These are phyloP conservation scores for Nematopogon swammerdamellus DNA, from an alignment of 2,888 invertebrate species.

Conservation along the genomic window DNA sequence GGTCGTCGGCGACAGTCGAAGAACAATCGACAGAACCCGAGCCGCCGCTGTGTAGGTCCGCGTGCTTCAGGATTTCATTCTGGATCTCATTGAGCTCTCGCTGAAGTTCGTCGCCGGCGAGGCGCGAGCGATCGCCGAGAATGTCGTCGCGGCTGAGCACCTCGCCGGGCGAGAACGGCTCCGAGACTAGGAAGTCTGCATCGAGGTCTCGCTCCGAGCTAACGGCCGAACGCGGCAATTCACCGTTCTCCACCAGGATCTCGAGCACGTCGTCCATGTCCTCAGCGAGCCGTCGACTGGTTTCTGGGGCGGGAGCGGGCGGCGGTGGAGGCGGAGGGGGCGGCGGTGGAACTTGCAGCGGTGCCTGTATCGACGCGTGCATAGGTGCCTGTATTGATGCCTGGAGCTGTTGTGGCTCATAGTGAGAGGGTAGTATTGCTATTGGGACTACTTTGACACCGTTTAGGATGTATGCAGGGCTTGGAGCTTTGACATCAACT, in stretches of 20 bases:
- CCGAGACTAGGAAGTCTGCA: constrained; percentile 20
- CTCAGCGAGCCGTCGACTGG: constrained; percentile 58
- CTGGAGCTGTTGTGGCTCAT: constrained; percentile 30
- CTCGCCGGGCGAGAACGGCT: constrained; percentile 23
- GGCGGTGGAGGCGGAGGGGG: constrained; percentile 22
- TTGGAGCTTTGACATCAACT: constrained; percentile 20
- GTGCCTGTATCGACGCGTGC: constrained; percentile 1
- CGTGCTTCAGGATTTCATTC: constrained; percentile 42
- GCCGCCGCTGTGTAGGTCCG: constrained; percentile 28
- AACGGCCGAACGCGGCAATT: constrained; percentile 85
- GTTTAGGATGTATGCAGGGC: constrained; percentile 62
- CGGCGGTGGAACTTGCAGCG: constrained; percentile 15
- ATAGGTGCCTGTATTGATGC: constrained; percentile 2
- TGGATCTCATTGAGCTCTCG: constrained; percentile 42
- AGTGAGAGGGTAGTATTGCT: constrained; percentile 42
- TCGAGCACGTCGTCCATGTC: constrained; percentile 91
- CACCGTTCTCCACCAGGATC: constrained; percentile 90
- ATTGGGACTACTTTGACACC: constrained; percentile 55
- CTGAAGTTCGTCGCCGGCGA: constrained; percentile 39
- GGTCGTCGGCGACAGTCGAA: constrained; percentile 27
- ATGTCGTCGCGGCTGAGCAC: constrained; percentile 23
- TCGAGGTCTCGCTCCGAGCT: constrained; percentile 21
- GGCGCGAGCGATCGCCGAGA: constrained; percentile 18
- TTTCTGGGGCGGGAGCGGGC: constrained; percentile 19
- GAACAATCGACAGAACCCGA: not conserved